Base-by-base conservation (phyloP, 2,888 invertebrate species). In the Teleogryllus oceanicus region DNA sequence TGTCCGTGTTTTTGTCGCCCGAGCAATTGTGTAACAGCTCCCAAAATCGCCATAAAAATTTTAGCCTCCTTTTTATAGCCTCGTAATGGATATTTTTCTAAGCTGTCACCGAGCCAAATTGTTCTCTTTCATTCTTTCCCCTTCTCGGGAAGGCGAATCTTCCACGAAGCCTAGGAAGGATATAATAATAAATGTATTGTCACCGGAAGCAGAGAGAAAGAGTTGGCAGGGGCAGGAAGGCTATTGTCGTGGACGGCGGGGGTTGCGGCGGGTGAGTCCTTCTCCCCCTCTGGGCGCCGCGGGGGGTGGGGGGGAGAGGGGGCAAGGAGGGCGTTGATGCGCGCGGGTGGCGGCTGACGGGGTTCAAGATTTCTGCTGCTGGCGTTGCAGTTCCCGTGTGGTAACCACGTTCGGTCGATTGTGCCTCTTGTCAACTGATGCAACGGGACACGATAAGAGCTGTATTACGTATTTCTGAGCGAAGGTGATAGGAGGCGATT, bases 131-230 rank as follows among this genome's bases (percentile, higher is more conserved):
- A n/a, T 49, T 49, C 49, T 13, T 49, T 49, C 50, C 77, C n/a
- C n/a, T 77, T 76, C 11, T 74, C 74, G 37, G 37, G 5, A 13
- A 4, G 16, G 62, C 62, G 62, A 18, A 62, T n/a, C 62, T 13
- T 62, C 62, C 62, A 13, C 16, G 62, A n/a, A 62, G 62, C n/a
- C 62, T 62, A 79, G 79, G 76, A 79, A 74, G 77, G 62, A 79
- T 77, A 76, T 79, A 37, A 74, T 79, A 79, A 79, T 79, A 79
- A 79, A 79, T 79, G 79, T 37, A 49, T 62, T 77, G 79, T 77
- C 76, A 76, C 79, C 79, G 50, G 79, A 37, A 62, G 74, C 74
- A 79, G 21, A 50, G 20, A 50, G 37, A 24, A 78, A 62, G 62
- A 62, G 62, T 62, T 62, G 62, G n/a, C 62, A n/a, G 62, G 62